Evolutionary conservation across 2,888 invertebrate genomes (phyloP).

Genomic region (Callyntrura guangdongensis): DNA sequence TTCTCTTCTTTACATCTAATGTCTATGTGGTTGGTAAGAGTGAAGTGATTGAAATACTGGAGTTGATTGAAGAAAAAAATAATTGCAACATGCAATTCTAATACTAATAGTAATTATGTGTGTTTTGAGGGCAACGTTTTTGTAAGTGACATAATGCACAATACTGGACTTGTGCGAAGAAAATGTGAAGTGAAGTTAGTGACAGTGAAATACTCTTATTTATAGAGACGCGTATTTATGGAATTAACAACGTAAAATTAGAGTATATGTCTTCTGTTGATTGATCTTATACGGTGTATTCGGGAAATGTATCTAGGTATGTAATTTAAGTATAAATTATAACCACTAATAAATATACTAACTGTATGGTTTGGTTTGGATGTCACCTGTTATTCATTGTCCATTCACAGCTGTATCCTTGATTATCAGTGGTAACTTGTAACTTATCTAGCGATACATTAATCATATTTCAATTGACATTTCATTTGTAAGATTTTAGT

Average conservation of each 20-base stretch:
- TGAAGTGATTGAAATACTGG: too few species aligned
- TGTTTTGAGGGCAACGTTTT: neutral
- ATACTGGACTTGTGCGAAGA: neutral
- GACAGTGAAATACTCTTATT: neutral
- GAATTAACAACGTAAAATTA: neutral
- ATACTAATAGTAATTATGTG: too few species aligned
- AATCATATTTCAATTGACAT: neutral
- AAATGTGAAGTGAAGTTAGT: constrained; percentile 6
- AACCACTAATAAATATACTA: neutral
- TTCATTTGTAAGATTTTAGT: neutral
- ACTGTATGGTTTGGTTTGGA: neutral
- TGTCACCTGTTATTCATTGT: constrained; percentile 5
- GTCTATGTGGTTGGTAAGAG: too few species aligned
- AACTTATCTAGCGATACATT: neutral
- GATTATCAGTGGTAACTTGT: too few species aligned
- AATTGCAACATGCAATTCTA: too few species aligned
- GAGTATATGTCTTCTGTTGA: neutral
- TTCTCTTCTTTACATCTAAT: too few species aligned
- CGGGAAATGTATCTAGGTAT: neutral
- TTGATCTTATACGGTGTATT: neutral
- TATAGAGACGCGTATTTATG: neutral
- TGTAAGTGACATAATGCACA: neutral
- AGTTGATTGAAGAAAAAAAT: too few species aligned
- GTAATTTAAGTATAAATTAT: neutral
- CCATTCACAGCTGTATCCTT: constrained; percentile 21